Percentiles rank a stretch among this genome's conserved stretches.
Conservation (phyloP, 2,888 invertebrate genomes). For the Diadegma fenestrale region DNA sequence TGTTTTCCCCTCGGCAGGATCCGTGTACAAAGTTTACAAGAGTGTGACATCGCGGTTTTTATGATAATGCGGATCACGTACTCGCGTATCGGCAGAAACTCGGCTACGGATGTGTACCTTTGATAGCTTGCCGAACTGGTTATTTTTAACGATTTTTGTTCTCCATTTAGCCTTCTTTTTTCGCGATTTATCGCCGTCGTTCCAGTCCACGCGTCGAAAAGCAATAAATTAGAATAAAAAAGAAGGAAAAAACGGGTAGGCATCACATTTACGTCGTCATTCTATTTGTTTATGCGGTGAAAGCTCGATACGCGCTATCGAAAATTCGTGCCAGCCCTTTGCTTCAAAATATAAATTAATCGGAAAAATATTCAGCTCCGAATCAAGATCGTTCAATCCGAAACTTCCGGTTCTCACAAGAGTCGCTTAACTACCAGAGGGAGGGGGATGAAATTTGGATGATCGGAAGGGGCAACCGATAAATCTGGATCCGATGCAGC, state of each 20-base stretch:
- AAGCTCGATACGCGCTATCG: conserved; percentile 4
- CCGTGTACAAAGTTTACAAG: conserved; percentile 9
- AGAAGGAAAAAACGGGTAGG: conserved; percentile 33
- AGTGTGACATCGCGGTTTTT: conserved; percentile 55
- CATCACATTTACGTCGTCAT: conserved; percentile 30
- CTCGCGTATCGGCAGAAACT: conserved; percentile 66
- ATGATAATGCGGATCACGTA: conserved; percentile 66
- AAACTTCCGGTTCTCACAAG: conserved; percentile 82
- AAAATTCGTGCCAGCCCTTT: background rate
- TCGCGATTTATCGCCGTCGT: conserved; percentile 50
- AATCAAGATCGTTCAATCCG: conserved; percentile 80
- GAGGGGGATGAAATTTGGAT: conserved; percentile 2
- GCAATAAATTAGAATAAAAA: conserved; percentile 18
- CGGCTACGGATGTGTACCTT: conserved; percentile 61
- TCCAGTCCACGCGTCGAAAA: conserved; percentile 30
- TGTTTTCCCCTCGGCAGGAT: background rate
- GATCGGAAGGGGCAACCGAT: conserved; percentile 76
- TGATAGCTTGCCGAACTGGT: conserved; percentile 65
- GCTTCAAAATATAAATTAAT: background rate
- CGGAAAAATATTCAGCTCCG: conserved; percentile 18
- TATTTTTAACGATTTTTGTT: conserved; percentile 42
- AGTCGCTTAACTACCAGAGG: conserved; percentile 13
- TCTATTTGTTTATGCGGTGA: conserved; percentile 46
- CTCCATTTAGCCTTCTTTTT: conserved; percentile 26
- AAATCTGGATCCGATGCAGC: conserved; percentile 82